phyloP scores from a whole-genome alignment of 2,888 invertebrate species.

The Theodoxus fluviatilis region DNA sequence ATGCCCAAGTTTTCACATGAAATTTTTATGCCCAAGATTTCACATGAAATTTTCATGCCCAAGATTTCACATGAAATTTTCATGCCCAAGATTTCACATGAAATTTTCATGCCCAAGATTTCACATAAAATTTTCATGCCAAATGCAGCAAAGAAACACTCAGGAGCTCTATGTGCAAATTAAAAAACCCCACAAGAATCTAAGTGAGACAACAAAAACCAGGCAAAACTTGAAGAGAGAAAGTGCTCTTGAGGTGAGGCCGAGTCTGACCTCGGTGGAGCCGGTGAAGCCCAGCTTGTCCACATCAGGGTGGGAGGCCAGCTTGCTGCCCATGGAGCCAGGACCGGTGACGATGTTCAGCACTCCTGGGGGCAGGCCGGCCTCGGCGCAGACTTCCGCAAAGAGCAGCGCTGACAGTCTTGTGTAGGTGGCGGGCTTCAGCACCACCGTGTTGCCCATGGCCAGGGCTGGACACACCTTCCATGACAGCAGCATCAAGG shows the following conservation, averaged over 20 bases:
- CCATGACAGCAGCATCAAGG: constrained; percentile 67
- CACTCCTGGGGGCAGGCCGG: constrained; percentile 68
- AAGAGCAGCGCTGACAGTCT: constrained; percentile 66
- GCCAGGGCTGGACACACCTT: constrained; percentile 68
- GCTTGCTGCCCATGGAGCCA: constrained; percentile 58
- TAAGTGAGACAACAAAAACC: neutral
- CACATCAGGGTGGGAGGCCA: constrained; percentile 62
- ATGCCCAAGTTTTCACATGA: no score
- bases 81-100: no score
- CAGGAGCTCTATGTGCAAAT: no score
- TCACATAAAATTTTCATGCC: no score
- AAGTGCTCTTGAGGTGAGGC: neutral
- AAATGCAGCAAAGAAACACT: no score
- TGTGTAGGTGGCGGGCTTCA: constrained; percentile 67
- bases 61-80: no score
- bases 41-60: no score
- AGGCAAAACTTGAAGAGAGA: neutral
- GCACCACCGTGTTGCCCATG: constrained; percentile 68
- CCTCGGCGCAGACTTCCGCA: constrained; percentile 67
- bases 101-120: no score
- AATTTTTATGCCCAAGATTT: no score
- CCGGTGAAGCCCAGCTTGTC: constrained; percentile 66
- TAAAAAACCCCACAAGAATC: no score
- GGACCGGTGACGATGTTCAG: constrained; percentile 66
- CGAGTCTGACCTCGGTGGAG: constrained; percentile 58